These are phyloP conservation scores for Unio pictorum DNA, from an alignment of 2,888 invertebrate species.

Conservation along the genomic window DNA sequence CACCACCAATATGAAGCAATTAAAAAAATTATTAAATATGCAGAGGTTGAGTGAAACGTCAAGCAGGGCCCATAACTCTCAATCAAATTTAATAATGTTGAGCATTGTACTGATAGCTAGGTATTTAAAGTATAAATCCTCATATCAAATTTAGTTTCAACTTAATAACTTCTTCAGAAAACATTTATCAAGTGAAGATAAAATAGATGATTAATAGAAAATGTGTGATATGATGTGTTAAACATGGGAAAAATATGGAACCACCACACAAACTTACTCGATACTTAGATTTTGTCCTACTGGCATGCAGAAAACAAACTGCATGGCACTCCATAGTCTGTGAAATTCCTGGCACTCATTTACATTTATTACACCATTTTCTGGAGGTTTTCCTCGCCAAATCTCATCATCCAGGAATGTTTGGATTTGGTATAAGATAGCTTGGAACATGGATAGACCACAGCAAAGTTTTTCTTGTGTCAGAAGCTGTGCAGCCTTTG, in stretches of 20 bases:
- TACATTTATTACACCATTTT: conserved; percentile 94
- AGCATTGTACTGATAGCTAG: too few relatives aligned
- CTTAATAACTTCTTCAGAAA: too few relatives aligned
- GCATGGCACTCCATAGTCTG: conserved; percentile 94
- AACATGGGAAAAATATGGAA: not conserved
- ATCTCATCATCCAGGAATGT: conserved; percentile 80
- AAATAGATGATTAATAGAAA: too few relatives aligned
- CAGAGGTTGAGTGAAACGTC: too few relatives aligned
- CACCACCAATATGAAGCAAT: too few relatives aligned
- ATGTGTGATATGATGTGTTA: too few relatives aligned
- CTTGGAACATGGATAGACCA: conserved; percentile 96
- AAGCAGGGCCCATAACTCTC: too few relatives aligned
- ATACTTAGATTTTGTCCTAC: conserved; percentile 96
- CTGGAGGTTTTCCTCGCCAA: conserved; percentile 87
- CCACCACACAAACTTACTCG: conserved; percentile 80
- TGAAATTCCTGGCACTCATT: conserved; percentile 99
- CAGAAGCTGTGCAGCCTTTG: conserved; percentile 83
- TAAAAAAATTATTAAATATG: too few relatives aligned
- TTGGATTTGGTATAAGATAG: conserved; percentile 89
- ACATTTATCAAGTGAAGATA: too few relatives aligned
- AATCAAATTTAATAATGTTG: too few relatives aligned
- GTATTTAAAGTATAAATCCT: too few relatives aligned
- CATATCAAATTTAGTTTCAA: too few relatives aligned
- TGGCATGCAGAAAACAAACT: conserved; percentile 98
- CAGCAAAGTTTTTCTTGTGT: conserved; percentile 98